phyloP scores from a whole-genome alignment of 2,888 invertebrate genomes.

The Athalia cordata region DNA sequence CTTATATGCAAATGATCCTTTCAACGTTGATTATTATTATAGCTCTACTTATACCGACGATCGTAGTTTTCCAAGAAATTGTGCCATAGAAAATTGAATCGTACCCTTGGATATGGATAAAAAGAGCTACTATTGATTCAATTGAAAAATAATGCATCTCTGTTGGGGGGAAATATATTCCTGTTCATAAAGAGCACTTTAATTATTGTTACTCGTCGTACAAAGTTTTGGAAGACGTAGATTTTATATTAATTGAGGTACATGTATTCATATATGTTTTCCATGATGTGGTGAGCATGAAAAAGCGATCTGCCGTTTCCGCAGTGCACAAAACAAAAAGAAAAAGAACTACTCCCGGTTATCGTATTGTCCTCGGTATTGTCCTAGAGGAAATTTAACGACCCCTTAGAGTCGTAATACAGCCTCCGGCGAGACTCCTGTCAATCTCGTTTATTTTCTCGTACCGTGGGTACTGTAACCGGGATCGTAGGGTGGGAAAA shows the following conservation, averaged over 20 bases:
- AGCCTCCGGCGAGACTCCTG: conserved; percentile 29
- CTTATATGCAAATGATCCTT: no score
- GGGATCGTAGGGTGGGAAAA: neutral
- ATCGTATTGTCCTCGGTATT: conserved; percentile 37
- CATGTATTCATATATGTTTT: conserved; percentile 7
- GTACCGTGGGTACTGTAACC: neutral
- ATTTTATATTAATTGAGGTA: neutral
- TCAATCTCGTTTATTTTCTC: conserved; percentile 13
- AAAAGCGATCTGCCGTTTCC: conserved; percentile 17
- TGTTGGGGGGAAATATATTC: no score
- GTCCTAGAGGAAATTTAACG: conserved; percentile 38
- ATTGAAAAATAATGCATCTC: no score
- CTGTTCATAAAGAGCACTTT: no score
- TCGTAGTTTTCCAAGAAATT: no score
- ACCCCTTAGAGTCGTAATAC: conserved; percentile 31
- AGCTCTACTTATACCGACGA: no score
- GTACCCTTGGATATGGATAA: no score
- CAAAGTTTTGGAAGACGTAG: neutral
- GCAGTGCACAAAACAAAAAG: neutral
- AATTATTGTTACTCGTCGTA: no score
- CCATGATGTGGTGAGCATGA: conserved; percentile 10
- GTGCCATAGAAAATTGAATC: no score
- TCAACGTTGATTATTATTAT: no score
- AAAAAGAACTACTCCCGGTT: conserved; percentile 16
- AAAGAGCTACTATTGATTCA: no score